Conservation (phyloP, 2,113 vertebrate species). For the Lycocorax pyrrhopterus region DNA sequence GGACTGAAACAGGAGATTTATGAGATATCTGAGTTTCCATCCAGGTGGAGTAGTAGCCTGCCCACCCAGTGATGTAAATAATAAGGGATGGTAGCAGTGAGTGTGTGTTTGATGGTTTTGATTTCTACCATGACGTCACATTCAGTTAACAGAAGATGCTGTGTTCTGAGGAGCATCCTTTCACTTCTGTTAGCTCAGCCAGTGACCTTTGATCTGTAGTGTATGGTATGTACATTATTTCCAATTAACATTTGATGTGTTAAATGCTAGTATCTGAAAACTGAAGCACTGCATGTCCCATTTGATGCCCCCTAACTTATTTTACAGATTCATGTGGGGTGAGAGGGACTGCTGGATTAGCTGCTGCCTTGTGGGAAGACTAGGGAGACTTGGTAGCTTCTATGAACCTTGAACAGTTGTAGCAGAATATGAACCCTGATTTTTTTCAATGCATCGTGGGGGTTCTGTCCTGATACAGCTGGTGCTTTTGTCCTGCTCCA, state of each 20-base stretch:
- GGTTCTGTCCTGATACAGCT: neutral
- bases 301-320: neutral
- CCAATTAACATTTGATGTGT: neutral
- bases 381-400: neutral
- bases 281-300: neutral
- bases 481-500: neutral
- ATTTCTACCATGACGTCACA: neutral
- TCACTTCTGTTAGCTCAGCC: neutral
- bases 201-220: neutral
- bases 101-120: neutral
- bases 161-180: neutral
- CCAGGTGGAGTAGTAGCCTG: neutral
- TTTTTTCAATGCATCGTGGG: accelerated
- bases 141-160: neutral
- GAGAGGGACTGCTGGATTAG: neutral
- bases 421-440: neutral
- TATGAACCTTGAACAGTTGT: neutral
- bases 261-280: neutral
- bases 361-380: neutral
- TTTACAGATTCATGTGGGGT: neutral
- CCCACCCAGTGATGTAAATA: neutral
- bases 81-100: neutral
- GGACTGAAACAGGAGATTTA: neutral
- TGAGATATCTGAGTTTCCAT: neutral
- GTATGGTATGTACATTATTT: neutral